Conservation (phyloP, 2,113 vertebrate genomes). For the Pygoscelis adeliae region DNA sequence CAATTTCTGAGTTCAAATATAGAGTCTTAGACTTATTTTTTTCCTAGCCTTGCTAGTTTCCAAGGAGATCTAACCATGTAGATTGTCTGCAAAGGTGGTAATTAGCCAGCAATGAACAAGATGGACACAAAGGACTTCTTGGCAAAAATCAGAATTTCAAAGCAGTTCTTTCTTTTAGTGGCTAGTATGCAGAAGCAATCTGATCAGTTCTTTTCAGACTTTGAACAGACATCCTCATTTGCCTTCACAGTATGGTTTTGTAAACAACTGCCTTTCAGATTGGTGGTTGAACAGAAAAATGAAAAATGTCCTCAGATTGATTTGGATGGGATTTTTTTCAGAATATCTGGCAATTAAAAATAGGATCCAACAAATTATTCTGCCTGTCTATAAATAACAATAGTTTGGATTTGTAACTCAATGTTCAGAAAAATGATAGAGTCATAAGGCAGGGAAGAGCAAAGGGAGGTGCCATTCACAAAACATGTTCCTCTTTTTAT, state of each 20-base stretch:
- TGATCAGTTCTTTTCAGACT: background rate
- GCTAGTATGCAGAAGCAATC: background rate
- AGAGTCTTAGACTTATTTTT: background rate
- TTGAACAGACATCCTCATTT: background rate
- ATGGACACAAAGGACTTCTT: slow-evolving; percentile 37
- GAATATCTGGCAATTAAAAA: background rate
- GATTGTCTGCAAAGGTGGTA: slow-evolving; percentile 52
- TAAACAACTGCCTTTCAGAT: background rate
- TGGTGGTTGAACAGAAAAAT: background rate
- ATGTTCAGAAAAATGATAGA: background rate
- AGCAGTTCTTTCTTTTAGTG: background rate
- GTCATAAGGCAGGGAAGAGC: background rate
- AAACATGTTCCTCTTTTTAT: background rate
- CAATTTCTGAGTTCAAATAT: background rate
- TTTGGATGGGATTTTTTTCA: background rate
- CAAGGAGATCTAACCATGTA: slow-evolving; percentile 49
- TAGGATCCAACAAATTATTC: background rate
- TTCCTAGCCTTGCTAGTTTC: slow-evolving; percentile 29
- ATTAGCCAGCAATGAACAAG: slow-evolving; percentile 40
- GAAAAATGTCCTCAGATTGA: background rate
- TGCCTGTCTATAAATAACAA: background rate
- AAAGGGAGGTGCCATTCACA: background rate
- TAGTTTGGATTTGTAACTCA: background rate
- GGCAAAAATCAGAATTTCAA: slow-evolving; percentile 35
- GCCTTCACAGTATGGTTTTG: background rate